phyloP scores from a whole-genome alignment of 2,797 vertebrate species.

The Urosaurus nigricauda region DNA sequence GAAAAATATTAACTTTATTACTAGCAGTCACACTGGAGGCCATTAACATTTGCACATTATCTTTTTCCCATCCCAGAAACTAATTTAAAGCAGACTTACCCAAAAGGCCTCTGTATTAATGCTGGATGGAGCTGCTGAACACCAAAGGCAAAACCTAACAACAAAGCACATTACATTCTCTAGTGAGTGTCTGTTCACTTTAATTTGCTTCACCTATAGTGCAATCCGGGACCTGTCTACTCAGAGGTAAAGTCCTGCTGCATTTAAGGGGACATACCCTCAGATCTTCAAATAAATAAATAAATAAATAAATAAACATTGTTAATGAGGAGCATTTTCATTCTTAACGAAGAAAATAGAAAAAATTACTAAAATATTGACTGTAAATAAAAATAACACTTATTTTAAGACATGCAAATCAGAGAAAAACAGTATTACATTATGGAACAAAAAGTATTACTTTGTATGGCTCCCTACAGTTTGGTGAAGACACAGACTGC shows the following conservation, averaged over 20 bases:
- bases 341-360: neutral
- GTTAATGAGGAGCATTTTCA: neutral
- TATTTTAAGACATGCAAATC: neutral
- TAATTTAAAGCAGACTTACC: slow-evolving; percentile 85
- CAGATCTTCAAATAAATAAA: slow-evolving; percentile 6
- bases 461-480: neutral
- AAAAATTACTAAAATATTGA: neutral
- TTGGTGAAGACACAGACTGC: neutral
- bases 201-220: slow-evolving; percentile 41
- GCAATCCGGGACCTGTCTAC: neutral
- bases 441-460: neutral
- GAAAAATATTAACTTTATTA: slow-evolving; percentile 50
- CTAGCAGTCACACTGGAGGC: slow-evolving; percentile 64
- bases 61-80: slow-evolving; percentile 58
- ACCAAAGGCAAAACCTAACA: slow-evolving; percentile 96
- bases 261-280: neutral
- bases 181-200: slow-evolving; percentile 39
- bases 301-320: neutral
- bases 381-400: neutral
- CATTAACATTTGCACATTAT: slow-evolving; percentile 55
- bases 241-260: neutral
- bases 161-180: slow-evolving; percentile 76
- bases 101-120: slow-evolving; percentile 99
- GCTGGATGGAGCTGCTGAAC: slow-evolving; percentile 98
- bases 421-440: slow-evolving; percentile 5